A percentile compares a stretch with the other conserved stretches of the same genome.
Conservation (phyloP, 2,888 invertebrate genomes). For the Troilus luridus region DNA sequence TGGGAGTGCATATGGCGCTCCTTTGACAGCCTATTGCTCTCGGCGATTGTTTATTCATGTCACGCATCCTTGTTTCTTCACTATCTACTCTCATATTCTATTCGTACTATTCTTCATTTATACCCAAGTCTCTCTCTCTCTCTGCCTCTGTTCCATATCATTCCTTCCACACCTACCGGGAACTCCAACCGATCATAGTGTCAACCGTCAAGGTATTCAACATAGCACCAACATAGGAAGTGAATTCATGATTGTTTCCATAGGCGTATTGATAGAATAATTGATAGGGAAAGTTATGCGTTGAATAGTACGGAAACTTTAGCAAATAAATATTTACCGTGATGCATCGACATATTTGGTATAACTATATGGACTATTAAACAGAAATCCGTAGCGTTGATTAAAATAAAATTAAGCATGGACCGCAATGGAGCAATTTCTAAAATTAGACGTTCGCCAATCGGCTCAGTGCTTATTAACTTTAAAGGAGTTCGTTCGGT, state of each 20-base stretch:
- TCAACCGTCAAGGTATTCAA: conserved; percentile 5
- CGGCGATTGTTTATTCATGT: not conserved
- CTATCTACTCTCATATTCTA: conserved; percentile 40
- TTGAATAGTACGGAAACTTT: no score
- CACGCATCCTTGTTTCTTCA: conserved; percentile 7
- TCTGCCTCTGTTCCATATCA: not conserved
- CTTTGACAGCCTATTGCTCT: not conserved
- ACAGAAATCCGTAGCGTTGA: no score
- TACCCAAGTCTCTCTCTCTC: not conserved
- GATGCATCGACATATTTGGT: no score
- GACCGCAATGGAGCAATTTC: no score
- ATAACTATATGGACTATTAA: no score
- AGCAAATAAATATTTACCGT: no score
- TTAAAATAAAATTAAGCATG: no score
- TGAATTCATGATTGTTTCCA: not conserved
- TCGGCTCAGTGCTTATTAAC: no score
- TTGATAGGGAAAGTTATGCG: no score
- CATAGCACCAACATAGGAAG: not conserved
- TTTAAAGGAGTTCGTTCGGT: no score
- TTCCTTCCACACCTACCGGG: conserved; percentile 35
- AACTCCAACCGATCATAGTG: not conserved
- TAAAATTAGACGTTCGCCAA: no score
- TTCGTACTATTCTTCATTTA: conserved; percentile 45
- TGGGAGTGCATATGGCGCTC: not conserved
- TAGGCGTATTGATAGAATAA: not conserved